These are phyloP conservation scores for Telenomus remus DNA, from an alignment of 1,140 invertebrate species.

Conservation along the genomic window DNA sequence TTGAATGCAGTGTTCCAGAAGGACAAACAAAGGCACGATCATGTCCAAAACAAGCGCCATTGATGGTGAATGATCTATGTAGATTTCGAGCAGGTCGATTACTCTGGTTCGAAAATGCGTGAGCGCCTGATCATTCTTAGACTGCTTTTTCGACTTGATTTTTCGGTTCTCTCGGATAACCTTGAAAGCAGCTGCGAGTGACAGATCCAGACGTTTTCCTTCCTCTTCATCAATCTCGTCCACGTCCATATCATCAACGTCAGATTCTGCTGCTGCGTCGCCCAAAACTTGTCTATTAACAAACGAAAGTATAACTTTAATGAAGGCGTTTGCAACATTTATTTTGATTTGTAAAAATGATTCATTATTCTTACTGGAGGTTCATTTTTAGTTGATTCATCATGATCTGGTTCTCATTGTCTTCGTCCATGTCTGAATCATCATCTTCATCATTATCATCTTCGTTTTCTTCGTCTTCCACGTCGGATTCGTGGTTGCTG, in stretches of 20 bases:
- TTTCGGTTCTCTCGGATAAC: conserved; percentile 78
- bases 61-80: conserved; percentile 80
- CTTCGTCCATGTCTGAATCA: conserved; percentile 71
- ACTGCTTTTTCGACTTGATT: conserved; percentile 79
- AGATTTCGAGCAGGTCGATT: conserved; percentile 83
- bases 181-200: conserved; percentile 82
- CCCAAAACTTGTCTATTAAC: conserved; percentile 76
- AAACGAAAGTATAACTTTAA: background rate
- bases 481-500: conserved; percentile 66
- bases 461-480: conserved; percentile 49
- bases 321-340: too few relatives aligned
- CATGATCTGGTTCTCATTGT: conserved; percentile 67
- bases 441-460: conserved; percentile 41
- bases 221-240: conserved; percentile 86
- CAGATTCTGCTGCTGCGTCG: conserved; percentile 75
- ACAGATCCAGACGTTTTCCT: conserved; percentile 82
- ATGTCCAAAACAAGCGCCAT: conserved; percentile 81
- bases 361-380: conserved; percentile 25
- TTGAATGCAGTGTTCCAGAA: conserved; percentile 81
- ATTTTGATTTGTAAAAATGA: too few relatives aligned
- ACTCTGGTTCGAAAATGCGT: conserved; percentile 83
- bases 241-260: conserved; percentile 83
- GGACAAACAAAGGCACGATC: conserved; percentile 79
- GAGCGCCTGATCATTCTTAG: conserved; percentile 79
- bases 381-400: conserved; percentile 39